These are phyloP conservation scores for Dione juno DNA, from an alignment of 2,888 invertebrate species.

Conservation along the genomic window DNA sequence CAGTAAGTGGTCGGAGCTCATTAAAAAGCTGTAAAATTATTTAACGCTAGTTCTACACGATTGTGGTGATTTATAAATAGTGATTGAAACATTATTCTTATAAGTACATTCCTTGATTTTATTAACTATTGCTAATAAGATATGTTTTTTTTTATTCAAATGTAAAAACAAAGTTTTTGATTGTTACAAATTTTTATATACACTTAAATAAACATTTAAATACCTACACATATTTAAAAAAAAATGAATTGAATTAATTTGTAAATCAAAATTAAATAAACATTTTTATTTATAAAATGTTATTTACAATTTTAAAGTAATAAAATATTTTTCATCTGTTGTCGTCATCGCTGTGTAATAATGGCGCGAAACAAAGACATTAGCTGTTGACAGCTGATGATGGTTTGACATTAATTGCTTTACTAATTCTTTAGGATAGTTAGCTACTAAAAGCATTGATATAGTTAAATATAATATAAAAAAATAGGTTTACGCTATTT, in stretches of 20 bases:
- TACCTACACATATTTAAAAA: too few species aligned
- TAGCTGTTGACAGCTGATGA: slow-evolving; percentile 72
- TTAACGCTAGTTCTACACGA: slow-evolving; percentile 58
- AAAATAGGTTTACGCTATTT: too few species aligned
- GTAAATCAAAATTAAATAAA: too few species aligned
- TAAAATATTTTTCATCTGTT: slow-evolving; percentile 16
- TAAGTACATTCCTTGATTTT: too few species aligned
- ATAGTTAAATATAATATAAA: background rate
- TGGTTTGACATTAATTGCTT: slow-evolving; percentile 80
- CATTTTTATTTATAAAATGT: too few species aligned
- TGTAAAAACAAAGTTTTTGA: too few species aligned
- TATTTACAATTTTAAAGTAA: background rate
- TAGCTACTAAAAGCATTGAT: slow-evolving; percentile 8
- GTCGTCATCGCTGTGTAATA: slow-evolving; percentile 47
- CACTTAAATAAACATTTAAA: background rate
- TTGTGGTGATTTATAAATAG: background rate
- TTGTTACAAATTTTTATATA: too few species aligned
- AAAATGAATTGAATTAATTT: too few species aligned
- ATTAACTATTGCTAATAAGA: background rate
- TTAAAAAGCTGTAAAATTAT: slow-evolving; percentile 81
- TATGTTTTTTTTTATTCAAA: too few species aligned
- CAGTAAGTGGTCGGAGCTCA: slow-evolving; percentile 76
- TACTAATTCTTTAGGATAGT: slow-evolving; percentile 58
- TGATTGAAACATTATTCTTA: too few species aligned
- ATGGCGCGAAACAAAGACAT: slow-evolving; percentile 68